Conservation (phyloP, 2,888 invertebrate genomes). For the Dasypogon diadema region DNA sequence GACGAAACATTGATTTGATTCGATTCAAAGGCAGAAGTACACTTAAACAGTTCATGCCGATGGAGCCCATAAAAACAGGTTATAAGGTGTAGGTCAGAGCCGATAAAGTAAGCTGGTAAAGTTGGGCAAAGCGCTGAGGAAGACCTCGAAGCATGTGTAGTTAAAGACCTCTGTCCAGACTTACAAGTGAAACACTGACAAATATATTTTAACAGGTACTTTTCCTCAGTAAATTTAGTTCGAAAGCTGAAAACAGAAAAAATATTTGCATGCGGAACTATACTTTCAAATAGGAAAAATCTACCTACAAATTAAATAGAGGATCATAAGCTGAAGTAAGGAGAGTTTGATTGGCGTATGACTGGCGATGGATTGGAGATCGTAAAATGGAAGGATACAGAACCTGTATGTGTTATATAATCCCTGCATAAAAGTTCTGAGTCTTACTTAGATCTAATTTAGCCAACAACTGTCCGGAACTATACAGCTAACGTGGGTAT, state of each 20-base stretch:
- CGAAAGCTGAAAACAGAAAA: slow-evolving; percentile 35
- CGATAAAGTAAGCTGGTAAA: slow-evolving; percentile 1
- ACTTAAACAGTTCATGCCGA: slow-evolving; percentile 42
- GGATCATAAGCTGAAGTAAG: slow-evolving; percentile 31
- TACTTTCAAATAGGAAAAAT: slow-evolving; percentile 48
- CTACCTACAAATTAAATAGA: slow-evolving; percentile 46
- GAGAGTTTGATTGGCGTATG: slow-evolving; percentile 36
- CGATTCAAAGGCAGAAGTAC: slow-evolving; percentile 8
- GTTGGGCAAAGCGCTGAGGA: not conserved
- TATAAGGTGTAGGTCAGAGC: slow-evolving; percentile 17
- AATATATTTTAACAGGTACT: slow-evolving; percentile 51
- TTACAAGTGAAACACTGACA: not conserved
- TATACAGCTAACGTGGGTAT: too few relatives aligned
- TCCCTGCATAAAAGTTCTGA: not conserved
- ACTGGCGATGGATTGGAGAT: not conserved
- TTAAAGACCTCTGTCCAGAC: not conserved
- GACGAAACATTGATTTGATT: not conserved
- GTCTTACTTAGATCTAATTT: not conserved
- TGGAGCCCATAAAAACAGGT: slow-evolving; percentile 46
- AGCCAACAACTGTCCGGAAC: not conserved
- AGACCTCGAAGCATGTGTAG: not conserved
- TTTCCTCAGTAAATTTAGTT: slow-evolving; percentile 51
- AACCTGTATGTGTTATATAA: not conserved
- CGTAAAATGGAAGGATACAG: not conserved
- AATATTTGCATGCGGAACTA: slow-evolving; percentile 51